Percentiles rank a stretch among this genome's conserved stretches.
These are phyloP conservation scores for Siphamia tubifer DNA, from an alignment of 2,113 vertebrate genomes.

Conservation along the genomic window DNA sequence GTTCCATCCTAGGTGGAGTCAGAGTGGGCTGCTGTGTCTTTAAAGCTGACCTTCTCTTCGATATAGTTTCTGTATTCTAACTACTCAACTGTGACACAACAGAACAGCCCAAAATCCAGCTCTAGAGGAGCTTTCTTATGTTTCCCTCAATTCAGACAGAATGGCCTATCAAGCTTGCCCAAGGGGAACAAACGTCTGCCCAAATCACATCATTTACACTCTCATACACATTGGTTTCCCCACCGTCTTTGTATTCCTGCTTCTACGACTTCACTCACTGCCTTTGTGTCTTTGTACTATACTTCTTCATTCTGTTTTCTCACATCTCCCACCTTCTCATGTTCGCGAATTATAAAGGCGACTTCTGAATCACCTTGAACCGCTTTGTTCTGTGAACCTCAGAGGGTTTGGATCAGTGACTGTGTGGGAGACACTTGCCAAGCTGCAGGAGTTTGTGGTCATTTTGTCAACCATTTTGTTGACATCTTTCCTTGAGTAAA, in stretches of 20 bases:
- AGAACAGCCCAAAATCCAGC: conserved; percentile 39
- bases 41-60: conserved; percentile 52
- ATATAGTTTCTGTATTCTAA: conserved; percentile 37
- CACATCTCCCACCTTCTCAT: neutral
- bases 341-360: neutral
- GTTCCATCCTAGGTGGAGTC: conserved; percentile 62
- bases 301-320: neutral
- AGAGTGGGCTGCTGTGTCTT: conserved; percentile 36
- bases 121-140: conserved; percentile 30
- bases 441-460: conserved; percentile 8
- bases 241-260: conserved; percentile 37
- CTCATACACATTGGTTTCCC: conserved; percentile 40
- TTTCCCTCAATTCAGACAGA: conserved; percentile 35
- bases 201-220: conserved; percentile 60
- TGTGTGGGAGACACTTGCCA: neutral
- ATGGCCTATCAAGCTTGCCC: conserved; percentile 48
- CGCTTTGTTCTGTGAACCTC: neutral
- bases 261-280: conserved; percentile 16
- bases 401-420: neutral
- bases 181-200: conserved; percentile 57
- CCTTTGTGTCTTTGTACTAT: conserved; percentile 16
- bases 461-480: neutral
- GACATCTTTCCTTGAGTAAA: neutral
- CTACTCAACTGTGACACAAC: conserved; percentile 6
- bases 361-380: neutral